Evolutionary conservation across 2,797 vertebrate genomes (phyloP).

Genomic region (Sandelia bainsii): DNA sequence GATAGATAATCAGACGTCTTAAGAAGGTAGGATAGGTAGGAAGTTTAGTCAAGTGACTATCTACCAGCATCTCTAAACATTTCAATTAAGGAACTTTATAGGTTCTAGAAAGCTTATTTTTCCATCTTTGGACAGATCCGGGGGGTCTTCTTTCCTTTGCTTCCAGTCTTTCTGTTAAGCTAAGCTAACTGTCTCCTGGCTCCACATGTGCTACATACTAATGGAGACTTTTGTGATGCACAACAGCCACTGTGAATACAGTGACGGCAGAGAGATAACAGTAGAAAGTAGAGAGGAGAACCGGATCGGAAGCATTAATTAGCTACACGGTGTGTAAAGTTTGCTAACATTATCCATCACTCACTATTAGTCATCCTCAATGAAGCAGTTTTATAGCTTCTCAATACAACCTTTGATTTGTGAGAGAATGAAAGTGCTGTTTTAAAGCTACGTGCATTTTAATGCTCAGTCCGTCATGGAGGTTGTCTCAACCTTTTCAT

Average conservation of each 20-base stretch:
- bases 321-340: not conserved
- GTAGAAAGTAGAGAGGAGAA: not conserved
- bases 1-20: no score
- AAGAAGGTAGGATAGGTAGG: no score
- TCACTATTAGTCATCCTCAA: no score
- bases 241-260: not conserved
- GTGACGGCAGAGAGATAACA: no score
- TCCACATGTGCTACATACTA: not conserved
- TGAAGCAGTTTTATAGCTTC: not conserved
- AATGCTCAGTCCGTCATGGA: no score
- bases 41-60: no score
- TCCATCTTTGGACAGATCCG: not conserved
- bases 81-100: not conserved
- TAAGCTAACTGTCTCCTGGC: constrained; percentile 2
- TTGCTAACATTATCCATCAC: not conserved
- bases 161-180: not conserved
- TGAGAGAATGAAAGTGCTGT: not conserved
- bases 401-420: not conserved
- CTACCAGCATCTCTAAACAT: not conserved
- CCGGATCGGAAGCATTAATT: not conserved
- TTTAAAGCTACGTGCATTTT: no score
- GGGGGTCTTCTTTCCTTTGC: not conserved
- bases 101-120: not conserved
- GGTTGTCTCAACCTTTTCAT: no score
- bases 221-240: not conserved